Base-by-base conservation (phyloP, 2,113 vertebrate genomes). In the Sphyrna mokarran region DNA sequence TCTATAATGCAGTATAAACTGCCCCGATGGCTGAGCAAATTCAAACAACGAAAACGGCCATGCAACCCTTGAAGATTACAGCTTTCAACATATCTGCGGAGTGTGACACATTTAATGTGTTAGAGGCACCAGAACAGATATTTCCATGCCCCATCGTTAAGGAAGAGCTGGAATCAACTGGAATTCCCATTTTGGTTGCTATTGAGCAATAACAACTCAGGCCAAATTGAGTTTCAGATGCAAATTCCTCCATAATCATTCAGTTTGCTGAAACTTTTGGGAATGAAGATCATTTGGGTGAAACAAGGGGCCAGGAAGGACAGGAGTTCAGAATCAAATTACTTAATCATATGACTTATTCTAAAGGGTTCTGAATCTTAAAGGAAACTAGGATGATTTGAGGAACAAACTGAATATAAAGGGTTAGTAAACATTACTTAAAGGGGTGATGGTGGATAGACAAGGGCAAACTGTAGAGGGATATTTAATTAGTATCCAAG, bases 51-150 rank as follows among this genome's bases (percentile, higher is more conserved):
- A 89, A 9, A 89, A 13, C 7, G 13, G 48, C 40, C 61, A 18
- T 54, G 8, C 3, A 96, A 95, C 94, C 63, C 96, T 78, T 76
- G 94, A 48, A 26, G 0, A 95, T 48, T 95, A 94, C 40, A 90
- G 40, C 10, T 85, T 95, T 96, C 43, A 80, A 58, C 1, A 95
- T 94, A 66, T 96, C 63, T 87, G 95, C 70, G 94, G 5, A 13
- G n/a, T 26, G 72, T 83, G 16, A 63, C 95, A 89, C 83, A 54
- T 96, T 83, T 85, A 26, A 90, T 6, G 54, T 61, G 54, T 54
- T 61, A 90, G 26, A 90, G 87, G 29, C 26, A 61, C 43, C 26
- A 58, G 11, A 58, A 58, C 23, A 29, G 40, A 43, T 63, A 63
- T n/a, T 0, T 85, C 18, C 7, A 23, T 48, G 10, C 10, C 48